Percentiles rank a stretch among this genome's conserved stretches.
These are phyloP conservation scores for Drosophila emarginata DNA, from an alignment of 2,888 invertebrate species.

Conservation along the genomic window DNA sequence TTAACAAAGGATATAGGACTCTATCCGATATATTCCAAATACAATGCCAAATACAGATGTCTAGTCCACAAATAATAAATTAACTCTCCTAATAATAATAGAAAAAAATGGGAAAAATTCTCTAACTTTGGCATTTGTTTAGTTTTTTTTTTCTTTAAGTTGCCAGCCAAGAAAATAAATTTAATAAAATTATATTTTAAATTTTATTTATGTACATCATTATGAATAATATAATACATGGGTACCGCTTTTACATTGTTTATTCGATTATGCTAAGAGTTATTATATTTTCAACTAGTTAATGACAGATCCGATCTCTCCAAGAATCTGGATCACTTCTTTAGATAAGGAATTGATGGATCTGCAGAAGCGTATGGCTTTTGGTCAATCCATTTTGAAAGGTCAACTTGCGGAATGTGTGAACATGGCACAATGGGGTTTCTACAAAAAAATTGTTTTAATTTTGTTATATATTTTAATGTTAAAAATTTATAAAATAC, in stretches of 20 bases:
- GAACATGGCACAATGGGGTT: constrained; percentile 86
- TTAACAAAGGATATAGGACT: too few relatives aligned
- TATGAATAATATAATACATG: constrained; percentile 60
- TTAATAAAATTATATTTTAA: constrained; percentile 19
- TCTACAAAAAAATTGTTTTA: constrained; percentile 80
- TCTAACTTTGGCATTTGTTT: too few relatives aligned
- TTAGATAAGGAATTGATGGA: constrained; percentile 55
- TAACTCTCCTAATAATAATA: too few relatives aligned
- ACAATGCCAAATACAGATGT: too few relatives aligned
- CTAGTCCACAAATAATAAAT: too few relatives aligned
- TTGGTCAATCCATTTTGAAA: constrained; percentile 85
- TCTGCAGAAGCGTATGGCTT: constrained; percentile 54
- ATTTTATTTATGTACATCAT: constrained; percentile 62
- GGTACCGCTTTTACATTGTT: constrained; percentile 48
- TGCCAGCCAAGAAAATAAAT: too few relatives aligned
- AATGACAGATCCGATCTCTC: constrained; percentile 40
- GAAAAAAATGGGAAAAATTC: too few relatives aligned
- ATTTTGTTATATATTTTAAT: not conserved
- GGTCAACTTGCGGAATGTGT: constrained; percentile 85
- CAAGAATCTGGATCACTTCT: constrained; percentile 45
- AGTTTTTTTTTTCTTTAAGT: too few relatives aligned
- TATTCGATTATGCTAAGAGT: constrained; percentile 61
- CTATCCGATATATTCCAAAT: too few relatives aligned
- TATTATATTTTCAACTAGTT: constrained; percentile 68
- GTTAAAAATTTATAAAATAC: constrained; percentile 48